phyloP scores from a whole-genome alignment of 2,888 invertebrate species.

The Drosophila kambysellisi region DNA sequence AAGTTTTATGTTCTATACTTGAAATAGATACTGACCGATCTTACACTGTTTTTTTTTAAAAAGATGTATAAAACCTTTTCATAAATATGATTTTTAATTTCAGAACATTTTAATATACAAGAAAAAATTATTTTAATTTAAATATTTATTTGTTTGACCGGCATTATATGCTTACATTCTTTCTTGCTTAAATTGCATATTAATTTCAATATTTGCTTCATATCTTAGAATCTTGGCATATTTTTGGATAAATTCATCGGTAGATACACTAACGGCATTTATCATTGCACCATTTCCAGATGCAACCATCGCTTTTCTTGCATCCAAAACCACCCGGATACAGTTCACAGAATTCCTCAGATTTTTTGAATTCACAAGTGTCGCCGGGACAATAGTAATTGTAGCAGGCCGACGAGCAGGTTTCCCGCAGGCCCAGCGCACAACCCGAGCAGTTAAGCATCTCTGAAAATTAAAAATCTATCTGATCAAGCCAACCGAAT shows the following conservation, averaged over 20 bases:
- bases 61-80: neutral
- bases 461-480: slow-evolving; percentile 37
- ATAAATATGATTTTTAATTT: neutral
- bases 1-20: neutral
- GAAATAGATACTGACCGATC: neutral
- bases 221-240: neutral
- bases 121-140: neutral
- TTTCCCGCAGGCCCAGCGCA: slow-evolving; percentile 53
- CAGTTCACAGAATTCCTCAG: slow-evolving; percentile 62
- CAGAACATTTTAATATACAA: neutral
- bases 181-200: neutral
- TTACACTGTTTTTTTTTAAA: neutral
- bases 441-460: slow-evolving; percentile 76
- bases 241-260: neutral
- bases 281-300: slow-evolving; percentile 74
- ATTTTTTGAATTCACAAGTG: slow-evolving; percentile 59
- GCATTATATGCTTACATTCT: neutral
- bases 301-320: slow-evolving; percentile 65
- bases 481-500: neutral
- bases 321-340: slow-evolving; percentile 75
- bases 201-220: neutral
- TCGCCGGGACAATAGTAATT: slow-evolving; percentile 69
- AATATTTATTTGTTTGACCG: neutral
- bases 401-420: slow-evolving; percentile 70
- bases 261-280: slow-evolving; percentile 26